Percentiles rank a stretch among this genome's conserved stretches.
These are phyloP conservation scores for Fukomys damarensis DNA, from an alignment of 2,113 vertebrate genomes.

Conservation along the genomic window DNA sequence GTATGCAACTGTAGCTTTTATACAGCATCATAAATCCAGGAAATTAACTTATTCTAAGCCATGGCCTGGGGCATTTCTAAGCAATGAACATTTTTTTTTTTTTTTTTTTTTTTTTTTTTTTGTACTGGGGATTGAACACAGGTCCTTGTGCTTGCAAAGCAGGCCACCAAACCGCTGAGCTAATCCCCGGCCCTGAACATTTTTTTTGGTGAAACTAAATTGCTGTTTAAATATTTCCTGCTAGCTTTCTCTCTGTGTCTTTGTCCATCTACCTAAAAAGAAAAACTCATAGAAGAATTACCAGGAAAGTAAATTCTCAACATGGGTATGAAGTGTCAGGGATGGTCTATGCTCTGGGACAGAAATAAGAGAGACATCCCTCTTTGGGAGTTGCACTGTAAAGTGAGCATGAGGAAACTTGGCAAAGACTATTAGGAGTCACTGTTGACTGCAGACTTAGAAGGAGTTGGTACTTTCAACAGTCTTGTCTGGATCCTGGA, in stretches of 20 bases:
- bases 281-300: conserved; percentile 28
- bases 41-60: conserved; percentile 81
- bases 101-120: no score
- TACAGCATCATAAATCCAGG: conserved; percentile 79
- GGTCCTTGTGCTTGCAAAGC: no score
- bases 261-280: background rate
- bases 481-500: background rate
- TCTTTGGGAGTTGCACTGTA: conserved; percentile 3
- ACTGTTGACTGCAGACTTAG: background rate
- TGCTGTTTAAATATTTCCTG: conserved; percentile 38
- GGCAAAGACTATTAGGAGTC: accelerated
- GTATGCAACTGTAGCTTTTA: conserved; percentile 79
- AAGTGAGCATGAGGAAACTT: background rate
- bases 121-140: no score
- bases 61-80: conserved; percentile 39
- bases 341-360: accelerated
- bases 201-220: conserved; percentile 76
- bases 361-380: background rate
- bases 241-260: background rate
- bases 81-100: background rate
- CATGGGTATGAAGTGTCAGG: background rate
- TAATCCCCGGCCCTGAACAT: no score
- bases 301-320: conserved; percentile 35
- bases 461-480: background rate
- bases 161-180: no score